phyloP scores from a whole-genome alignment of 2,797 vertebrate species.

The Capromys pilorides region DNA sequence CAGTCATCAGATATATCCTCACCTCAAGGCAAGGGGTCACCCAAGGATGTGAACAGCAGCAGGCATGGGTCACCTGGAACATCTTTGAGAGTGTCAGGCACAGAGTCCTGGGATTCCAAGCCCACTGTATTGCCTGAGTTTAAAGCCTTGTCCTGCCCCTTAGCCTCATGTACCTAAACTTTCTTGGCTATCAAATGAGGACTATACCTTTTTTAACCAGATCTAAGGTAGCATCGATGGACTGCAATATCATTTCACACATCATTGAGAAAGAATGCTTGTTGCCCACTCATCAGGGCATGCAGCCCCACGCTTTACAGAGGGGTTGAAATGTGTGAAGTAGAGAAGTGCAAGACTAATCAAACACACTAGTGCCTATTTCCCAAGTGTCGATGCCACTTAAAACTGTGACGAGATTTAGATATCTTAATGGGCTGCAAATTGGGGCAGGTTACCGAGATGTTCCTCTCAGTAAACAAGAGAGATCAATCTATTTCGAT shows the following conservation, averaged over 20 bases:
- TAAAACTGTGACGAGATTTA: background rate
- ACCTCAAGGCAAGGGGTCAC: background rate
- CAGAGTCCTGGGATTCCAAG: background rate
- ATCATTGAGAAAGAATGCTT: background rate
- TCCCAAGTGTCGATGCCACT: background rate
- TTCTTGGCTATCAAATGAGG: background rate
- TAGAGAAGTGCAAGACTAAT: background rate
- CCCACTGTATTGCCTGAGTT: rapidly evolving
- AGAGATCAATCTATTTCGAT: background rate
- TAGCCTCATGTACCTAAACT: background rate
- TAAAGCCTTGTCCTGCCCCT: background rate
- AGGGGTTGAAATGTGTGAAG: background rate
- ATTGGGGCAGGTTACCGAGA: background rate
- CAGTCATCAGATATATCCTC: background rate
- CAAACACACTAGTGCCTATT: background rate
- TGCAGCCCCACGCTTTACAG: background rate
- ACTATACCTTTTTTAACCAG: background rate
- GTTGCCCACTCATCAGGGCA: background rate
- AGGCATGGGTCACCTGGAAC: background rate
- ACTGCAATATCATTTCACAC: background rate
- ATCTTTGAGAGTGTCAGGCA: background rate
- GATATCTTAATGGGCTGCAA: background rate
- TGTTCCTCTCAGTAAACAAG: background rate
- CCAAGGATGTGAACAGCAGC: background rate
- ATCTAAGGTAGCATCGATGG: background rate